Percentiles rank a stretch among this genome's conserved stretches.
These are phyloP conservation scores for Julus scandinavius DNA, from an alignment of 2,888 invertebrate species.

Conservation along the genomic window DNA sequence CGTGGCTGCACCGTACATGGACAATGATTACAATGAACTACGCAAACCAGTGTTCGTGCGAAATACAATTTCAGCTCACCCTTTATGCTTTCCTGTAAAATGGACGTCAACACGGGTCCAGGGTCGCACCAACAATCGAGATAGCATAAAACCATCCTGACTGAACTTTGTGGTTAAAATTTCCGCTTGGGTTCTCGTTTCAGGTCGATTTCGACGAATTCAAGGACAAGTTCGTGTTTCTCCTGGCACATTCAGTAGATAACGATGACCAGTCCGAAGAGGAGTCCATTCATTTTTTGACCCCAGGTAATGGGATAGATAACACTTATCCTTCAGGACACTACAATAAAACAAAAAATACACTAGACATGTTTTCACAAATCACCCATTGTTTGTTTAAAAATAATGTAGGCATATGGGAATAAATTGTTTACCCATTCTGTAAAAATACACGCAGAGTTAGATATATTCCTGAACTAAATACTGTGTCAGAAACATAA, in stretches of 20 bases:
- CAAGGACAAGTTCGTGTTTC: conserved; percentile 61
- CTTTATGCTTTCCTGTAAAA: not conserved
- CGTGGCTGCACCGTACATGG: not conserved
- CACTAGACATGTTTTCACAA: not conserved
- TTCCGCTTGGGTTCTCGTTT: conserved; percentile 43
- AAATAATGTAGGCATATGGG: too few species aligned
- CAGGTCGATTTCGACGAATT: conserved; percentile 61
- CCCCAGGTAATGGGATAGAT: conserved; percentile 37
- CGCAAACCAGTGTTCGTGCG: conserved; percentile 22
- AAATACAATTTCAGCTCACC: not conserved
- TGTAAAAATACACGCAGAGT: too few species aligned
- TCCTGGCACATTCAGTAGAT: conserved; percentile 59
- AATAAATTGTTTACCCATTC: too few species aligned
- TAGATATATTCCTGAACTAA: too few species aligned
- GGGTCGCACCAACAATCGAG: not conserved
- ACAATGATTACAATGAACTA: conserved; percentile 26
- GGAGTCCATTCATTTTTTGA: conserved; percentile 48
- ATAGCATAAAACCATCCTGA: not conserved
- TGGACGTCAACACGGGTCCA: not conserved
- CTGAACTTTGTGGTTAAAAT: not conserved
- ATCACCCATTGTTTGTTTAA: not conserved
- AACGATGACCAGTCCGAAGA: conserved; percentile 48
- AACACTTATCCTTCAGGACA: too few species aligned
- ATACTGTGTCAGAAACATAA: too few species aligned
- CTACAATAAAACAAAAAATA: not conserved